Percentiles rank a stretch among this genome's conserved stretches.
These are phyloP conservation scores for Rhynchophorus ferrugineus DNA, from an alignment of 1,140 invertebrate genomes.

Conservation along the genomic window DNA sequence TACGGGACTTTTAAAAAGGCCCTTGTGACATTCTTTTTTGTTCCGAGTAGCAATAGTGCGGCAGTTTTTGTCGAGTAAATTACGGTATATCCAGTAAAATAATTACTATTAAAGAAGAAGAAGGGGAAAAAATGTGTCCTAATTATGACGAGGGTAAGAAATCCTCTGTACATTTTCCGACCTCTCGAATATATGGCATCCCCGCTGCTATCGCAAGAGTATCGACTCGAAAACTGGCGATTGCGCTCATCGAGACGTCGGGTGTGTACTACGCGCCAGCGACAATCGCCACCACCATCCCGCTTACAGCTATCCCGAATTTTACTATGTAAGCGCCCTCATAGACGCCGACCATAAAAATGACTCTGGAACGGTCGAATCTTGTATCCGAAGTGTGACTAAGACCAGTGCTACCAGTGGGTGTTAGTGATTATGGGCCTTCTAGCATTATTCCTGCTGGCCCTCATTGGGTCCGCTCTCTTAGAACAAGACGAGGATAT, in stretches of 20 bases:
- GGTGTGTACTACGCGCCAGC: constrained; percentile 21
- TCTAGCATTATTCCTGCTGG: constrained; percentile 26
- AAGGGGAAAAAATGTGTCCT: not conserved
- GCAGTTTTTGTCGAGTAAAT: too few relatives aligned
- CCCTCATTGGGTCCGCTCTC: constrained; percentile 32
- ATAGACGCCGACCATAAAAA: constrained; percentile 2
- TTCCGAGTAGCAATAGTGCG: too few relatives aligned
- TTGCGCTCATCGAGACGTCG: constrained; percentile 13
- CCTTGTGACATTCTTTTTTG: too few relatives aligned
- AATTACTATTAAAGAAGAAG: not conserved
- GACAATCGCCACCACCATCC: constrained; percentile 2
- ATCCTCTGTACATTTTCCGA: not conserved
- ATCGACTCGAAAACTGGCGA: constrained; percentile 15
- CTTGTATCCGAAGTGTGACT: not conserved
- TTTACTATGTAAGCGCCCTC: constrained; percentile 12
- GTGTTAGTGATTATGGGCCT: constrained; percentile 17
- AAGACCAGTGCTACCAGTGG: not conserved
- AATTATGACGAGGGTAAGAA: not conserved
- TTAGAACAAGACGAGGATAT: constrained; percentile 73
- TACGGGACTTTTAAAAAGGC: too few relatives aligned
- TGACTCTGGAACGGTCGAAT: constrained; percentile 2
- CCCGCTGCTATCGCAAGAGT: constrained; percentile 9
- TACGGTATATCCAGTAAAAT: too few relatives aligned
- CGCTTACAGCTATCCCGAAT: constrained; percentile 8
- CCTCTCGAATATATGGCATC: not conserved